Evolutionary conservation across 2,113 vertebrate species (phyloP), one percentile per base, ranked within the genome.

Genomic region (Anarhynchus alexandrinus): DNA sequence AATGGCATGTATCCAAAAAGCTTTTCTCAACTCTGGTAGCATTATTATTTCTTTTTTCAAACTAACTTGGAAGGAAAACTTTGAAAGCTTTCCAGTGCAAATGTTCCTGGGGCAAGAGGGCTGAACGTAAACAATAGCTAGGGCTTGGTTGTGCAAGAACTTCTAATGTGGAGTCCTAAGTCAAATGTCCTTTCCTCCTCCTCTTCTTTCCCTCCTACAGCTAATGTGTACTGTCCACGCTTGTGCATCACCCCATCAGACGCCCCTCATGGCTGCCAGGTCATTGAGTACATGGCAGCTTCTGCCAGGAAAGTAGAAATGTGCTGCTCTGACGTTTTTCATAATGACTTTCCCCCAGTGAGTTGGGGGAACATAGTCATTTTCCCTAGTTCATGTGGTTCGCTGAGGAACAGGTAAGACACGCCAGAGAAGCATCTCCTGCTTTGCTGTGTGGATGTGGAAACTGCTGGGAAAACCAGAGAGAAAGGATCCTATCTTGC

Each of bases 31-130:
- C 43, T 77, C 55, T 76, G 66, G 52, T 30, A 87, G 36, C 34
- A 43, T 42, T 69, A 18, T 32, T 43, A 7, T n/a, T 38, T 36
- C 51, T 18, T 52, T 34, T 23, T 6, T 38, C 32, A 72, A 73
- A 73, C 71, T 93, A 54, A 36, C 34, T 85, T 82, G 69, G 65
- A 85, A 66, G 47, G 36, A 70, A 86, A 94, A 74, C 82, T 94
- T 93, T 95, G 88, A 96, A 97, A 95, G 57, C n/a, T 84, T 95
- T 93, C 86, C 93, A 93, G 52, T 45, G 54, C 42, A 90, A 96
- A 77, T 71, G 25, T 71, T 94, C 90, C 84, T 84, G 66, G 40
- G 79, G 94, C 93, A 82, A 94, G 32, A 86, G 26, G 38, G 49
- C 30, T 90, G 51, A 71, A 54, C 47, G 22, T 61, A 84, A 94